Evolutionary conservation across 1,140 invertebrate genomes (phyloP), one percentile per base, ranked within the genome.

Genomic region (Pseudomyrmex pallidus): DNA sequence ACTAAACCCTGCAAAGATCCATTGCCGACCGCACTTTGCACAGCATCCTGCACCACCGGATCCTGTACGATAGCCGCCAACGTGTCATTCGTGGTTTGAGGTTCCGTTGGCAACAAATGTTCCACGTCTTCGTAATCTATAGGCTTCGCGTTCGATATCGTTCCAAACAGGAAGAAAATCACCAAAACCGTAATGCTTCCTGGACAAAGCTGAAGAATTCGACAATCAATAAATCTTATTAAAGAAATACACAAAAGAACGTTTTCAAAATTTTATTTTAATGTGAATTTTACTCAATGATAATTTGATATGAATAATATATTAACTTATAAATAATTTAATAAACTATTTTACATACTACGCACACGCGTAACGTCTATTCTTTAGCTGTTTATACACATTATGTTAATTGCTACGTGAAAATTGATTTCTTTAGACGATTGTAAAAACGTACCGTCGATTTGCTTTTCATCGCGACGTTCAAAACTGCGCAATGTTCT

Each of bases 1-100:
- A 91, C 89, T 1, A 91, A 67, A 20, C 89, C 90, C 10, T 89
- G 77, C 35, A 90, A 62, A 10, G 90, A 77, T 52, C 76, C 76
- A 66, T 90, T 90, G 10, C 74, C 83, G 9, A 89, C 74, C 0
- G 84, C 64, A 0, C 86, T 63, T 22, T 88, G 86, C 4, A 91
- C 86, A 7, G 87, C 88, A 57, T 78, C 86, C 35, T 91, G 85
- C 0, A 91, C 74, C 20, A 85, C 82, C 2, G 90, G 89, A 83
- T 91, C 90, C 13, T 88, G 80, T 7, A 91, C 83, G 10, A 90
- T 52, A 0, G 76, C 74, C 4, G 84, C 73, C 1, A 90, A 57
- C 2, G 87, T 90, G 56, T 90, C 89, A 20, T 90, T 90, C 10
- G 50, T 88, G 8, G 83, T 78, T 0, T 25, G 77, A 10, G 89